Base-by-base conservation (phyloP, 1,140 invertebrate genomes). In the Diprion similis region DNA sequence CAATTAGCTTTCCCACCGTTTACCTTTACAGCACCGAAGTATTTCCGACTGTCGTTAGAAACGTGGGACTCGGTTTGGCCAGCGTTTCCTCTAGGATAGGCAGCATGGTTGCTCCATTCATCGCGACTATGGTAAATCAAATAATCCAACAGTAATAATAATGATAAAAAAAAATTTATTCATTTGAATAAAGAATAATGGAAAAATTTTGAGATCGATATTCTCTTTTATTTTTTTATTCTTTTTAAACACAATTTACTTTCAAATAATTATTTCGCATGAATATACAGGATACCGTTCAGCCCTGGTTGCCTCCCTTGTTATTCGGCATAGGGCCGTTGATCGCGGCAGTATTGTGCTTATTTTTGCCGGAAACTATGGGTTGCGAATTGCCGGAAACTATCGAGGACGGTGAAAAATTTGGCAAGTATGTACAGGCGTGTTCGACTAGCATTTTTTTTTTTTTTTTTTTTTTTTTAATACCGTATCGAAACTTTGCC, bases 1-100 rank as follows among this genome's bases (percentile, higher is more conserved):
- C 90, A 18, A 85, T 91, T 48, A 87, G 89, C n/a, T 90, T 92
- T 76, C 89, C 90, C 13, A 89, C 90, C 0, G 81, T 92, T 68
- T 92, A 91, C 80, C 83, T 94, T n/a, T 92, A 91, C 76, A 91
- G 91, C 10, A 91, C 92, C 13, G 93, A 94, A 86, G 81, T 93
- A 47, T 93, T 91, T 79, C 93, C 93, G 64, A 94, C 93, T 1
- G 85, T 92, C 51, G 88, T 92, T 0, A 88, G 93, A 71, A 94
- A 93, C 79, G 88, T 89, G 46, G 92, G 92, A 17, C 82, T 93
- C 11, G 92, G 92, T 37, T 82, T 89, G 6, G 90, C 90, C 10
- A 90, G 91, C n/a, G 90, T 91, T 68, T 90, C 90, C 73, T 90
- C 91, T 8, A 89, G 92, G 66, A 80, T 93, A 47, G 92, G 91